phyloP scores from a whole-genome alignment of 2,888 invertebrate genomes.

The Apamea sordens region DNA sequence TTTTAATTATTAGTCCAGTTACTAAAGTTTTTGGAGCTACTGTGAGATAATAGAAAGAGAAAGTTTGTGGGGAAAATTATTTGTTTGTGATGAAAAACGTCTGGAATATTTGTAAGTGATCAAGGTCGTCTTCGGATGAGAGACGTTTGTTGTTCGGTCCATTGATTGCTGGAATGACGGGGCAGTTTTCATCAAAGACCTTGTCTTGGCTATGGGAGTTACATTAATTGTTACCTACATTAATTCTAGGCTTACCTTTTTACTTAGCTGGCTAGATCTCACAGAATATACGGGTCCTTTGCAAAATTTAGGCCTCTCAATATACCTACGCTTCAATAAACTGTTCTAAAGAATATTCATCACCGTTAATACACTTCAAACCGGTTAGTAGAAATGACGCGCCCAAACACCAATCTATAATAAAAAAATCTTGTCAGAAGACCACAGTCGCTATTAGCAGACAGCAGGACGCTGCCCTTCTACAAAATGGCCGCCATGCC shows the following conservation, averaged over 20 bases:
- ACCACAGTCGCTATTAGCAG: constrained; percentile 12
- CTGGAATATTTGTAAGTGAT: constrained; percentile 16
- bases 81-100: constrained; percentile 28
- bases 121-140: not conserved
- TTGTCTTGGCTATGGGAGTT: not conserved
- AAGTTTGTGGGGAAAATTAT: constrained; percentile 34
- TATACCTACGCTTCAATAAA: constrained; percentile 23
- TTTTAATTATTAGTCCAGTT: constrained; percentile 38
- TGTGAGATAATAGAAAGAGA: constrained; percentile 32
- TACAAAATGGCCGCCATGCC: constrained; percentile 27
- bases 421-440: constrained; percentile 14
- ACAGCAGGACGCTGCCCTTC: constrained; percentile 29
- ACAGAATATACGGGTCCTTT: not conserved
- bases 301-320: constrained; percentile 17
- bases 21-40: constrained; percentile 21
- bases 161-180: constrained; percentile 29
- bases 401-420: not conserved
- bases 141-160: not conserved
- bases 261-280: not conserved
- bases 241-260: not conserved
- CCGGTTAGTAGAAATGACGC: constrained; percentile 30
- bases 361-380: constrained; percentile 29
- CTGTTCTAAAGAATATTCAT: constrained; percentile 5
- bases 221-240: not conserved
- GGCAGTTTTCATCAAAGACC: not conserved